Base-by-base conservation (phyloP, 2,888 invertebrate species). In the Eupithecia abbreviata region DNA sequence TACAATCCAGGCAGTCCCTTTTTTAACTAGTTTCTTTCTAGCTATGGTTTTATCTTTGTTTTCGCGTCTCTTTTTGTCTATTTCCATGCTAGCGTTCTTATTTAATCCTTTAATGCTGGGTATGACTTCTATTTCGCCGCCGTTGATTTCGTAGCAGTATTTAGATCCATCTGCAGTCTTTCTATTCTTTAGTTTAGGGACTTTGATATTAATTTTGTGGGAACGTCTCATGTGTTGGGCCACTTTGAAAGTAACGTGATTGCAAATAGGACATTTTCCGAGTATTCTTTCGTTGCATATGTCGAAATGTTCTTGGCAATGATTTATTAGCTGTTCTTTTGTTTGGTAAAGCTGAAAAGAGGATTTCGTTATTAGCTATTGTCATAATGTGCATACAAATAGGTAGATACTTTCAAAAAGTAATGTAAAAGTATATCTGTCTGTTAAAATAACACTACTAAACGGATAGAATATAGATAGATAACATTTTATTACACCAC, bases 261-360 rank as follows among this genome's bases (percentile, higher is more conserved):
- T 85, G 55, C 94, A 94, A 0, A 92, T 82, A 0, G 94, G 94
- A 65, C 94, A 94, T 79, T 92, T 94, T 41, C 90, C 90, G 0
- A 93, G 73, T 51, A 88, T 89, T 0, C 83, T 86, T 0, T 86
- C 83, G 71, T 86, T 91, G 83, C 92, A 92, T 0, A 91, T 77
- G 13, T 92, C 91, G 73, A 93, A 93, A 74, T 94, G 94, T 0
- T 86, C 80, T 55, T 86, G 85, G 79, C 93, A 93, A 68, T 94
- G 94, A 0, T 87, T 77, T 13, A 90, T 79, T 1, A 93, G 78
- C 0, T 89, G 84, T 0, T 87, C 78, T 83, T 91, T 91, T 0
- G 92, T 90, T 79, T 88, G 84, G 82, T 89, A 94, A 0, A 94
- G 80, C 94, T 94, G 90, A 2, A 89, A 90, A 71, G 76, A 43